Conservation (phyloP, 2,888 invertebrate species). For the Hyles lineata region DNA sequence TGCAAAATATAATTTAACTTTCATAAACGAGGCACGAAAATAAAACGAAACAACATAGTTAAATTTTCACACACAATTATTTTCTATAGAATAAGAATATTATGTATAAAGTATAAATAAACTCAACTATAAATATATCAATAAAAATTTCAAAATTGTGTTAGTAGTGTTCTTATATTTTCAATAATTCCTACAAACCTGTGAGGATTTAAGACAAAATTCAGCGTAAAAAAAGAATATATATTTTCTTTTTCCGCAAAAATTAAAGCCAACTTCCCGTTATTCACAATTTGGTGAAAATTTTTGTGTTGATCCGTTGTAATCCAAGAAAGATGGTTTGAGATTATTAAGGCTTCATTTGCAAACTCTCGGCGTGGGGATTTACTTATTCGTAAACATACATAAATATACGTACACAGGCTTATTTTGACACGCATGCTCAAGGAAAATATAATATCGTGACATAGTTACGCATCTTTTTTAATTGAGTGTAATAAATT, state of each 20-base stretch:
- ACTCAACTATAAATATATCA: too few species aligned
- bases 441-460: neutral
- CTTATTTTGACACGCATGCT: neutral
- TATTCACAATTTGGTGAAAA: conserved; percentile 13
- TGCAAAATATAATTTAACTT: too few species aligned
- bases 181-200: neutral
- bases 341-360: conserved; percentile 63
- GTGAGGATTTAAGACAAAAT: neutral
- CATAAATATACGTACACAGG: neutral
- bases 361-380: conserved; percentile 58
- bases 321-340: conserved; percentile 58
- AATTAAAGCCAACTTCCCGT: conserved; percentile 20
- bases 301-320: conserved; percentile 40
- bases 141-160: neutral
- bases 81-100: too few species aligned
- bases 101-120: too few species aligned
- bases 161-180: neutral
- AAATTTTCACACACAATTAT: too few species aligned
- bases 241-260: conserved; percentile 28
- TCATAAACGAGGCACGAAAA: too few species aligned
- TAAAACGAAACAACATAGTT: too few species aligned
- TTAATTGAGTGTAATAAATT: too few species aligned
- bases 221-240: conserved; percentile 5
- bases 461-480: too few species aligned
- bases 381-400: conserved; percentile 37